Percentiles rank a stretch among this genome's conserved stretches.
phyloP scores from a whole-genome alignment of 37 sponge, comb jelly and placozoan species.

The Amphimedon queenslandica region DNA sequence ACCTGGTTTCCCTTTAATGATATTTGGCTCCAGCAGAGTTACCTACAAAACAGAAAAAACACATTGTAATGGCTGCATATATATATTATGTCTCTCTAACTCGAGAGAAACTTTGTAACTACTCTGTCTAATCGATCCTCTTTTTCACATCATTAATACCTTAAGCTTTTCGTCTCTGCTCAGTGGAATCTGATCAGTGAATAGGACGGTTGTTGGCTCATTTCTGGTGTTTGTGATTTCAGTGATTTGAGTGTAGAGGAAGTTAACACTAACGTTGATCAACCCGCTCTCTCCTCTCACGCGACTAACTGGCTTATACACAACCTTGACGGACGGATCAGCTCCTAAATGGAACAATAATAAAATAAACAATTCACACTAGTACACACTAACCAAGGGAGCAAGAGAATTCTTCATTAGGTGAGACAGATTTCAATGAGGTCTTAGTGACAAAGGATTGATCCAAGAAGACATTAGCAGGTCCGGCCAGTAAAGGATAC shows the following conservation, averaged over 20 bases:
- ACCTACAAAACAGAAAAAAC: constrained; percentile 28
- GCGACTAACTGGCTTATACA: constrained; percentile 66
- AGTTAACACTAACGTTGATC: constrained; percentile 49
- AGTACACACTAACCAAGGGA: constrained; percentile 34
- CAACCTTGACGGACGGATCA: constrained; percentile 60
- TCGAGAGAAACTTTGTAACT: too few relatives aligned
- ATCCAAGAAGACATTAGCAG: constrained; percentile 72
- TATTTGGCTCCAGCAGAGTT: constrained; percentile 48
- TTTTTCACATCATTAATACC: constrained; percentile 40
- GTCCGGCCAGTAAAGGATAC: constrained; percentile 64
- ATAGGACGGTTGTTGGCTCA: constrained; percentile 59
- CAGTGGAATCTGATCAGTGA: constrained; percentile 77
- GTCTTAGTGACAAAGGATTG: constrained; percentile 67
- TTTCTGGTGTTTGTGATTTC: constrained; percentile 62
- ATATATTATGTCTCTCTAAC: too few relatives aligned
- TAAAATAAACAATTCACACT: background rate
- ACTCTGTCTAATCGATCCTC: background rate
- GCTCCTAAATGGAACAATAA: constrained; percentile 33
- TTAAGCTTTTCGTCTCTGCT: constrained; percentile 83
- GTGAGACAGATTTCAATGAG: constrained; percentile 39
- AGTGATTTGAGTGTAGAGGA: constrained; percentile 71
- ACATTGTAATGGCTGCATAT: background rate
- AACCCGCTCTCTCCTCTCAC: constrained; percentile 67
- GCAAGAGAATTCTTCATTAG: constrained; percentile 63
- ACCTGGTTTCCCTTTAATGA: constrained; percentile 51